Conservation (phyloP, 2,888 invertebrate species). For the Campoletis raptor region DNA sequence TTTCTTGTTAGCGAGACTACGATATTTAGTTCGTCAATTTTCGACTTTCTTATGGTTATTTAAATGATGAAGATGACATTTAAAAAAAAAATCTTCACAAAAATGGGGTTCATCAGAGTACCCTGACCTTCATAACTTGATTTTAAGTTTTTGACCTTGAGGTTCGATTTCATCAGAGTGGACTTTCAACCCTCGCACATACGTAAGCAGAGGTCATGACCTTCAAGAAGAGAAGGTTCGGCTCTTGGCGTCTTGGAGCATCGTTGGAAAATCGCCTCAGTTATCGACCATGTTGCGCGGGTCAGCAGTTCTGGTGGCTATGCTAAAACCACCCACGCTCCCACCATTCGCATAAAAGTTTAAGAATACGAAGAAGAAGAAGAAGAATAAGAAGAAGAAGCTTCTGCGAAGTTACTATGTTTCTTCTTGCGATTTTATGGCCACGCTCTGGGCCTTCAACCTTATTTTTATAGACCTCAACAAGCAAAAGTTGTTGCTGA, state of each 20-base stretch:
- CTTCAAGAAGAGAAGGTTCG: conserved; percentile 25
- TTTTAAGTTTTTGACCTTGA: background rate
- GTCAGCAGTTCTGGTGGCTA: conserved; percentile 72
- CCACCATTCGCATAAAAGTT: conserved; percentile 43
- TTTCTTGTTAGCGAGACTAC: background rate
- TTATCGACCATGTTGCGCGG: conserved; percentile 72
- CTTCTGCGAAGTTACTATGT: conserved; percentile 71
- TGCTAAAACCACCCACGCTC: conserved; percentile 74
- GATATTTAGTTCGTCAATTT: background rate
- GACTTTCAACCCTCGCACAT: background rate
- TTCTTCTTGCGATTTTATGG: conserved; percentile 71
- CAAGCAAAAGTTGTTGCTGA: conserved; percentile 53
- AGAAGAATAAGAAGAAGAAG: conserved; percentile 45
- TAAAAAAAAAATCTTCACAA: too few species aligned
- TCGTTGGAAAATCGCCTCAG: conserved; percentile 13
- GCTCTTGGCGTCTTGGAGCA: background rate
- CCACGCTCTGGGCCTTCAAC: conserved; percentile 76
- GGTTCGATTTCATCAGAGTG: background rate
- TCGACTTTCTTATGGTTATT: background rate
- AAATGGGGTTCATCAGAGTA: too few species aligned
- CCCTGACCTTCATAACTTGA: too few species aligned
- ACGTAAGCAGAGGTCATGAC: conserved; percentile 18
- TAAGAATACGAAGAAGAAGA: conserved; percentile 44
- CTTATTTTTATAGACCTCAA: conserved; percentile 78
- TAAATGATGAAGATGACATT: background rate